Evolutionary conservation across 2,888 invertebrate species (phyloP).

Genomic region (Drosophila dives): DNA sequence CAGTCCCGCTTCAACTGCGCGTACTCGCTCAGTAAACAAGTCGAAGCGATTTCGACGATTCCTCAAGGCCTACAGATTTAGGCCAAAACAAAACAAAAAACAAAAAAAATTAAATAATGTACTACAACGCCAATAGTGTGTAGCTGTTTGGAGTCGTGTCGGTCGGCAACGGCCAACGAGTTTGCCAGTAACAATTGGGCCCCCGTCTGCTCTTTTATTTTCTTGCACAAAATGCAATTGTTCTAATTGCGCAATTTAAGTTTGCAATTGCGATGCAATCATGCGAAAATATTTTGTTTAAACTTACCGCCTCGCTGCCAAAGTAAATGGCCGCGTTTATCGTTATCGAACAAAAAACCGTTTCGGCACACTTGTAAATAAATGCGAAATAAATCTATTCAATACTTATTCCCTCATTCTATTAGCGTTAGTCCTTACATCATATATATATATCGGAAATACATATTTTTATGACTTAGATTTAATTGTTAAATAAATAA

Average conservation of each 20-base stretch:
- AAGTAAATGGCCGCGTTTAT: conserved; percentile 15
- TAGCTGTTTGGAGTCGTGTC: conserved; percentile 39
- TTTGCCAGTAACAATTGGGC: conserved; percentile 55
- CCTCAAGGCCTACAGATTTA: conserved; percentile 80
- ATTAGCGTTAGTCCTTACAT: neutral
- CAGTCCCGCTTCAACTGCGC: conserved; percentile 66
- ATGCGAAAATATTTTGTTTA: conserved; percentile 44
- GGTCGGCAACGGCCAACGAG: conserved; percentile 47
- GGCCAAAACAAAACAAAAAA: conserved; percentile 52
- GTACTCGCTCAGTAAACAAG: conserved; percentile 75
- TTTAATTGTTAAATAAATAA: neutral
- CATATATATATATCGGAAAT: neutral
- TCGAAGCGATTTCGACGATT: conserved; percentile 80
- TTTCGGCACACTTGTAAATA: neutral
- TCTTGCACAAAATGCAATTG: conserved; percentile 69
- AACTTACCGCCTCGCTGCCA: conserved; percentile 40
- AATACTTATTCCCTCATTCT: neutral
- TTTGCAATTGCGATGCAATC: conserved; percentile 39
- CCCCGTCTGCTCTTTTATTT: conserved; percentile 47
- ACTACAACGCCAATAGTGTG: conserved; percentile 52
- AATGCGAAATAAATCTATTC: neutral
- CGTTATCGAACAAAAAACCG: conserved; percentile 35
- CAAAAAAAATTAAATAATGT: conserved; percentile 52
- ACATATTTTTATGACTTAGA: neutral
- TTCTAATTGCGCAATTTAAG: conserved; percentile 70